Evolutionary conservation across 2,113 vertebrate genomes (phyloP), one percentile per base, ranked within the genome.

Genomic region (Mormyrus lacerda): DNA sequence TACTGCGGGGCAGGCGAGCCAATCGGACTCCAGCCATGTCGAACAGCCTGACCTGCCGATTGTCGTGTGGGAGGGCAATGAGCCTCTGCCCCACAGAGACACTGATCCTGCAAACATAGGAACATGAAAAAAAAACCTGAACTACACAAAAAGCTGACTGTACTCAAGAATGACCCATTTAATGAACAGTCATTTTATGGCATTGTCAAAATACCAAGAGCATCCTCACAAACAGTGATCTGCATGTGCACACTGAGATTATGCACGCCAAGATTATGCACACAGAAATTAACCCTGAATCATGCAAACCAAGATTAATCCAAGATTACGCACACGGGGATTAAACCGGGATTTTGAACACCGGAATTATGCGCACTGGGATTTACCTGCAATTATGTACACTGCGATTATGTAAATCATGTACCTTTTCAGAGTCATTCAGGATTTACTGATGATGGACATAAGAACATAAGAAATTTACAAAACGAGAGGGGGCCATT

Each of bases 11-110:
- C 0, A 99, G 97, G 44, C 98, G 94, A 0, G 98, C 98, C 91
- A 99, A 95, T 88, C 98, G 94, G 91, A 98, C 97, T 0, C 98
- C 98, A 0, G 96, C 97, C 97, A 99, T 98, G 94, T 99, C 98
- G 9, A 99, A 99, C 91, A 99, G 93, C 6, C 98, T 94, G 73
- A 99, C 98, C 91, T 99, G 98, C 15, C 98, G 96, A 95, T 99
- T 99, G 96, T 99, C 98, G 15, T 99, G 98, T 0, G 98, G 98
- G 91, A 99, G 97, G 86, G 98, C 98, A 0, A 99, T 99, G 95
- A 99, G 99, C 90, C 96, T 98, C 92, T 99, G 98, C 92, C 97
- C 98, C 31, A 97, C 97, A 0, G 98, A 99, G 10, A 99, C 98
- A 0, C 97, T 99, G 90, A 99, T 97, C 95, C 98, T 99, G 93